A percentile compares a stretch with the other conserved stretches of the same genome.
phyloP scores from a whole-genome alignment of 2,797 vertebrate species.

The Borostomias antarcticus region DNA sequence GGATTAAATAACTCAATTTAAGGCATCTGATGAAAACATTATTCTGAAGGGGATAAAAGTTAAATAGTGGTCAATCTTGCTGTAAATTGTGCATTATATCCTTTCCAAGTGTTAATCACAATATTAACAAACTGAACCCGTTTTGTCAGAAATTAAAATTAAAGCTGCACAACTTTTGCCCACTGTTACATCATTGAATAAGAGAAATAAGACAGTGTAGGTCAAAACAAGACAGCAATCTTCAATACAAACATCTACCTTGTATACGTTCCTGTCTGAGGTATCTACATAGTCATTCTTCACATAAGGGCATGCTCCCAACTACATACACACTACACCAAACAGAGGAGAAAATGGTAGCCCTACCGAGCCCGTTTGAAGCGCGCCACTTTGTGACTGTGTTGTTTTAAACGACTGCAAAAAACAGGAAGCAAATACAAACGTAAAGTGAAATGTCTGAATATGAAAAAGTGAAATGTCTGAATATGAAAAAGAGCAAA shows the following conservation, averaged over 20 bases:
- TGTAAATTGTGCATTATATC: constrained; percentile 4
- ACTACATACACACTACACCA: constrained; percentile 40
- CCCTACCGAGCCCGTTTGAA: constrained; percentile 48
- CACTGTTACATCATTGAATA: constrained; percentile 24
- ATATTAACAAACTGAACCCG: no score
- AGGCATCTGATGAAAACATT: constrained; percentile 55
- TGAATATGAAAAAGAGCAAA: neutral
- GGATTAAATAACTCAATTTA: constrained; percentile 47
- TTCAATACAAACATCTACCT: constrained; percentile 26
- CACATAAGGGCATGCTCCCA: constrained; percentile 63
- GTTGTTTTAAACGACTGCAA: constrained; percentile 25
- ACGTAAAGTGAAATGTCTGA: constrained; percentile 11
- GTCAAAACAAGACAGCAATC: constrained; percentile 15
- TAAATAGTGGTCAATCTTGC: neutral
- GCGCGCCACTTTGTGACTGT: constrained; percentile 36
- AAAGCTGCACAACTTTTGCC: constrained; percentile 28
- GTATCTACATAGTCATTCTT: constrained; percentile 38
- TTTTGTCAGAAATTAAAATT: constrained; percentile 32
- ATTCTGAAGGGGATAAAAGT: neutral
- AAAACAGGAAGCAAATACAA: constrained; percentile 33
- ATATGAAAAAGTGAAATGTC: constrained; percentile 38
- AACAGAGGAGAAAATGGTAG: constrained; percentile 47
- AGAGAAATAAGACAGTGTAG: constrained; percentile 34
- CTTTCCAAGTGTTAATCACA: constrained; percentile 3
- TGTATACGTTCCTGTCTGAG: constrained; percentile 8